A percentile compares a stretch with the other conserved stretches of the same genome.
These are phyloP conservation scores for Leucozona laternaria DNA, from an alignment of 2,888 invertebrate genomes.

Conservation along the genomic window DNA sequence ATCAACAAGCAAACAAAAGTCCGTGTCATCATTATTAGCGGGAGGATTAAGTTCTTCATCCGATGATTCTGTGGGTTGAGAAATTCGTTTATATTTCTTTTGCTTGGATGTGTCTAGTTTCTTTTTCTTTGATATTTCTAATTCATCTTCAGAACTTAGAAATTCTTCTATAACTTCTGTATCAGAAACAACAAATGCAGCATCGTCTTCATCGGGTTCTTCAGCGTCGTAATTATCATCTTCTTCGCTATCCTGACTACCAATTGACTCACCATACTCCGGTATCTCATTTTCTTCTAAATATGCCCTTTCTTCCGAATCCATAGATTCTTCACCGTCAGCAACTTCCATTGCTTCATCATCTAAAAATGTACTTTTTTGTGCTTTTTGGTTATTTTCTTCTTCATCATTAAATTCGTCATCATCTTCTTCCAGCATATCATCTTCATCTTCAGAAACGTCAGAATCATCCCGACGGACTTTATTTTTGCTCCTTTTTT, in stretches of 20 bases:
- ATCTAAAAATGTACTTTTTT: conserved; percentile 78
- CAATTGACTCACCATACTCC: conserved; percentile 85
- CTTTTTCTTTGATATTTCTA: background rate
- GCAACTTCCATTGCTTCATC: conserved; percentile 79
- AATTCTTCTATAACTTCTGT: conserved; percentile 47
- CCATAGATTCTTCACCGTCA: conserved; percentile 82
- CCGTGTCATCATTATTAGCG: background rate
- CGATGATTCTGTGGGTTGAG: conserved; percentile 27
- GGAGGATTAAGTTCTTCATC: background rate
- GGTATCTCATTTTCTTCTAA: conserved; percentile 84
- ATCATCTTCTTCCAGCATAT: conserved; percentile 61
- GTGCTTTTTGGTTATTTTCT: conserved; percentile 57
- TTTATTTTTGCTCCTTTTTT: background rate
- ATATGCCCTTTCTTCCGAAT: conserved; percentile 84
- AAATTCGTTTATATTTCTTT: conserved; percentile 53
- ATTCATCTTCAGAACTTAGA: conserved; percentile 30
- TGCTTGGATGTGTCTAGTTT: background rate
- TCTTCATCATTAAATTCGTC: conserved; percentile 49
- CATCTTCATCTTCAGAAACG: conserved; percentile 56
- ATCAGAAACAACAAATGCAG: conserved; percentile 85
- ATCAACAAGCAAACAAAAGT: conserved; percentile 36
- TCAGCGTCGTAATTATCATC: conserved; percentile 83
- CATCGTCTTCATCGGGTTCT: conserved; percentile 84
- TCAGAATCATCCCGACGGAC: background rate
- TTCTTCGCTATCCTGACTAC: conserved; percentile 83